Evolutionary conservation across 1,140 invertebrate species (phyloP).

Genomic region (Cherax destructor): DNA sequence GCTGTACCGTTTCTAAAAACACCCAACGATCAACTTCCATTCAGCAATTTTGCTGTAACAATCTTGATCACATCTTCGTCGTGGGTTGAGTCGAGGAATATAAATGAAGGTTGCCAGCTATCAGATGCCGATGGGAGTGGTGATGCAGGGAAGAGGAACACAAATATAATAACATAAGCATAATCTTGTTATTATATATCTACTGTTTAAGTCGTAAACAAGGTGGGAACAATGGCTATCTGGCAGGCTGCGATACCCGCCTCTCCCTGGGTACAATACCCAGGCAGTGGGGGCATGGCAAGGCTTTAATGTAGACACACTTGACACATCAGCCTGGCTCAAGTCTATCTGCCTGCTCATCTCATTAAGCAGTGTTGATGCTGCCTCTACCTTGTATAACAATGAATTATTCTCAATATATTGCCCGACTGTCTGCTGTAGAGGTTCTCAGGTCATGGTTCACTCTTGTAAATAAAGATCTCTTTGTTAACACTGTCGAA

Average conservation of each 20-base stretch:
- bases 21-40: not conserved
- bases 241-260: not conserved
- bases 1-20: not conserved
- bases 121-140: not conserved
- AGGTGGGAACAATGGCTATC: slow-evolving; percentile 9
- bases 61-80: slow-evolving; percentile 5
- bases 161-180: slow-evolving; percentile 11
- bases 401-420: not conserved
- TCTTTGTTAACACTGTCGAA: no score
- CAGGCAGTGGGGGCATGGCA: not conserved
- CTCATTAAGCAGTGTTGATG: slow-evolving; percentile 4
- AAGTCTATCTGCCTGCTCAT: not conserved
- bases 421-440: not conserved
- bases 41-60: not conserved
- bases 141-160: not conserved
- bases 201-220: slow-evolving; percentile 19
- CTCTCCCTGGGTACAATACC: not conserved
- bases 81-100: not conserved
- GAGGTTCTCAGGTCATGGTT: no score
- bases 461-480: no score
- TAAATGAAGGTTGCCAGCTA: not conserved
- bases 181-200: slow-evolving; percentile 15
- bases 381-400: not conserved
- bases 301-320: not conserved
- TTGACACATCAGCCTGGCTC: not conserved